These are phyloP conservation scores for Illadopsis cleaveri DNA, from an alignment of 2,113 vertebrate genomes.

Conservation along the genomic window DNA sequence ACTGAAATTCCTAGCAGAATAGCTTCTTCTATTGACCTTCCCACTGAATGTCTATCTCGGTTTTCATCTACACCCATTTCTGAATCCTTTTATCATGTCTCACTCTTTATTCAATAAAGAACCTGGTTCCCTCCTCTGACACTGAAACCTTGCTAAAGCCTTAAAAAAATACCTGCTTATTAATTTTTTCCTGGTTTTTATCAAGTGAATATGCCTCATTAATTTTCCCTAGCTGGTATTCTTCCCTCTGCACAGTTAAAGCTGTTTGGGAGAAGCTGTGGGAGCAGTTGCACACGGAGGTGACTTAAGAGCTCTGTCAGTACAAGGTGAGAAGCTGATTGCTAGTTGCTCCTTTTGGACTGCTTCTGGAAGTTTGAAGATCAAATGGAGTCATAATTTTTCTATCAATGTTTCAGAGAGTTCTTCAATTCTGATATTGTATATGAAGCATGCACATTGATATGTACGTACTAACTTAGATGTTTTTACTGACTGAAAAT, in stretches of 20 bases:
- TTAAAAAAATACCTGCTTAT: neutral
- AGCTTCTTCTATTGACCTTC: neutral
- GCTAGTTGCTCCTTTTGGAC: neutral
- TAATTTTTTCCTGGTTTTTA: neutral
- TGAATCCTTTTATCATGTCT: neutral
- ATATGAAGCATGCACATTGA: neutral
- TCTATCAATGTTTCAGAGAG: neutral
- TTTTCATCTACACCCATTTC: neutral
- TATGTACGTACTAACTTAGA: neutral
- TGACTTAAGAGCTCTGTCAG: neutral
- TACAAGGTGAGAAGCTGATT: neutral
- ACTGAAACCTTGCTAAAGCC: neutral
- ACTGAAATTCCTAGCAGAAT: neutral
- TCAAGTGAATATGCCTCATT: neutral
- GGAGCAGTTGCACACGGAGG: neutral
- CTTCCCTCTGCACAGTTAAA: neutral
- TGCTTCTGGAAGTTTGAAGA: neutral
- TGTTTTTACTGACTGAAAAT: neutral
- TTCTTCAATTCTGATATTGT: neutral
- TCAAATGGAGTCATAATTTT: neutral
- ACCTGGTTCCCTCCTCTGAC: neutral
- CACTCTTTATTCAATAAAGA: neutral
- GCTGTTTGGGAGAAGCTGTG: neutral
- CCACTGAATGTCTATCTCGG: neutral
- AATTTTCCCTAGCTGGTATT: neutral